These are phyloP conservation scores for Sceloporus tristichus DNA, from an alignment of 2,113 vertebrate species.

Conservation along the genomic window DNA sequence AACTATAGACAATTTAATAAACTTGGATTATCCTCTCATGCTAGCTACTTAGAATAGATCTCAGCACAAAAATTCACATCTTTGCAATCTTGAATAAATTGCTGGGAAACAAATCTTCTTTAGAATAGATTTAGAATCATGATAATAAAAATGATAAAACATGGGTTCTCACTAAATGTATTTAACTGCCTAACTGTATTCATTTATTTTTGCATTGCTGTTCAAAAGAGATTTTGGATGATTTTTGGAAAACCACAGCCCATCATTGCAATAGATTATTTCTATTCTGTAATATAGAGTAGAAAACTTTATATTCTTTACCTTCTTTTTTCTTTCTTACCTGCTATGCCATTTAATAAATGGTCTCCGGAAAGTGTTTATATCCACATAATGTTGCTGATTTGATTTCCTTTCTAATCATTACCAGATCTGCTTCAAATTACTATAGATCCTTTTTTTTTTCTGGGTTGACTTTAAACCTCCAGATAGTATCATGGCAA, in stretches of 20 bases:
- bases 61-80: background rate
- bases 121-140: too few relatives aligned
- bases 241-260: background rate
- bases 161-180: too few relatives aligned
- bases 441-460: background rate
- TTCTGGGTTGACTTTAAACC: background rate
- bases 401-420: background rate
- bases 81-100: background rate
- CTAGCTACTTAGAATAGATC: background rate
- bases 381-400: background rate
- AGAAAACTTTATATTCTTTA: background rate
- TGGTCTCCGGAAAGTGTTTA: background rate
- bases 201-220: background rate
- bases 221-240: background rate
- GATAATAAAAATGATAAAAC: too few relatives aligned
- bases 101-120: too few relatives aligned
- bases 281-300: background rate
- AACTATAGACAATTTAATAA: background rate
- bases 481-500: background rate
- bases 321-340: background rate
- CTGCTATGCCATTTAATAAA: background rate
- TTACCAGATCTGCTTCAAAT: slow-evolving; percentile 7
- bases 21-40: background rate
- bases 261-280: background rate
- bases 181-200: too few relatives aligned